Evolutionary conservation across 1,140 invertebrate genomes (phyloP), one percentile per base, ranked within the genome.

Genomic region (Papilio polyxenes): DNA sequence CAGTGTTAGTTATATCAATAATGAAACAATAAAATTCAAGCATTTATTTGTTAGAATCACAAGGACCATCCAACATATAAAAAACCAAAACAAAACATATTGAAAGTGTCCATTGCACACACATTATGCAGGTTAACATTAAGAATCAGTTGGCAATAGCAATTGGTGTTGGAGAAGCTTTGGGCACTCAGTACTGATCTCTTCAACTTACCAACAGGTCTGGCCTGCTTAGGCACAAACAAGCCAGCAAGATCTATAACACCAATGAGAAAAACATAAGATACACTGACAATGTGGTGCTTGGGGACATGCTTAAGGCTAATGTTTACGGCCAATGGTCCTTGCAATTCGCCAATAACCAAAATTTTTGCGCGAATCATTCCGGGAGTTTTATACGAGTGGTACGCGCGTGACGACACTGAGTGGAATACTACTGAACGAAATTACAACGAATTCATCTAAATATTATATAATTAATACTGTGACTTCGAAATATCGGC

Each of bases 241-340:
- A 96, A 96, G 95, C 95, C 95, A 96, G 95, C 95, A 96, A 95
- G 95, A 96, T 96, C 95, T 96, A 96, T 93, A 96, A 95, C 95
- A 94, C 90, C 91, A 94, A 94, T 86, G 89, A 93, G 89, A 92
- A 92, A 89, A 87, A 91, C 90, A 86, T 92, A 85, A 93, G 90
- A 89, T 83, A 89, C 88, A 91, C 87, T 90, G 87, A 89, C 87
- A 91, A 92, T 92, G 91, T 92, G 92, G 90, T 92, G 90, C 92
- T 85, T 90, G 80, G 83, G 86, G 87, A 91, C 87, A 77, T 87
- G 83, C 84, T 90, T 88, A 92, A 83, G 78, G 77, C 87, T 91
- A 89, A 84, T 86, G 83, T 82, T 90, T 86, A 89, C 83, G 91
- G 86, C 87, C 86, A 92, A 94, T 94, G 92, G 93, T 93, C 93